Evolutionary conservation across 2,888 invertebrate genomes (phyloP).

Genomic region (Hedya salicella): DNA sequence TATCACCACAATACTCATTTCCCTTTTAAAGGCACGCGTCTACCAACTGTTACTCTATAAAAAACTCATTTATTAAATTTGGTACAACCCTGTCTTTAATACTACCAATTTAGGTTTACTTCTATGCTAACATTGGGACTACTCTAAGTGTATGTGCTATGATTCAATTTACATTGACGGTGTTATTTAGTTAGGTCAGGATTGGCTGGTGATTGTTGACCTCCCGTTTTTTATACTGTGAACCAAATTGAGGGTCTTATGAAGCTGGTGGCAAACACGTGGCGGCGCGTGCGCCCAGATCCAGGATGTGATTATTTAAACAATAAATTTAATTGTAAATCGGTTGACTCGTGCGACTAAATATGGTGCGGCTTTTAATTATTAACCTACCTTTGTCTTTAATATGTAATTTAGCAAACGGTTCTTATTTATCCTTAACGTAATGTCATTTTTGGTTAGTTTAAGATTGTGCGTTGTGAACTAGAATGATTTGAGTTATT

Average conservation of each 20-base stretch:
- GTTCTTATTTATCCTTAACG: too few relatives aligned
- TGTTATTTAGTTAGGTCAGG: neutral
- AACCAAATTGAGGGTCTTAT: conserved; percentile 33
- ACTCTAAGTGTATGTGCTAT: neutral
- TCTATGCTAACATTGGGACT: neutral
- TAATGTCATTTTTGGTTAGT: too few relatives aligned
- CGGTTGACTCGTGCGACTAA: conserved; percentile 47
- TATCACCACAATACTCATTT: conserved; percentile 51
- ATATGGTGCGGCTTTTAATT: conserved; percentile 43
- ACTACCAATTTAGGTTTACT: conserved; percentile 26
- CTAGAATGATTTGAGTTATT: too few relatives aligned
- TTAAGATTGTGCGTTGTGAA: too few relatives aligned
- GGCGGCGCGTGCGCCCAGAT: conserved; percentile 58
- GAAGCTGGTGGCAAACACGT: conserved; percentile 56
- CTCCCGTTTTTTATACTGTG: conserved; percentile 32
- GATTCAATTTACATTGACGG: conserved; percentile 14
- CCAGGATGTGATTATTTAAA: conserved; percentile 72
- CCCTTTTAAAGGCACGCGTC: conserved; percentile 50
- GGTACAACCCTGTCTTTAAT: conserved; percentile 47
- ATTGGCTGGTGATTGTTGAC: conserved; percentile 35
- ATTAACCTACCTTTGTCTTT: conserved; percentile 41
- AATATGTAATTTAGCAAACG: too few relatives aligned
- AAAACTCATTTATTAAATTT: conserved; percentile 57
- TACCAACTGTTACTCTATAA: conserved; percentile 54
- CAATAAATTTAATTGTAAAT: conserved; percentile 76